Percentiles rank a stretch among this genome's conserved stretches.
Evolutionary conservation across 2,888 invertebrate genomes (phyloP).

Genomic region (Syrista parreyssii): DNA sequence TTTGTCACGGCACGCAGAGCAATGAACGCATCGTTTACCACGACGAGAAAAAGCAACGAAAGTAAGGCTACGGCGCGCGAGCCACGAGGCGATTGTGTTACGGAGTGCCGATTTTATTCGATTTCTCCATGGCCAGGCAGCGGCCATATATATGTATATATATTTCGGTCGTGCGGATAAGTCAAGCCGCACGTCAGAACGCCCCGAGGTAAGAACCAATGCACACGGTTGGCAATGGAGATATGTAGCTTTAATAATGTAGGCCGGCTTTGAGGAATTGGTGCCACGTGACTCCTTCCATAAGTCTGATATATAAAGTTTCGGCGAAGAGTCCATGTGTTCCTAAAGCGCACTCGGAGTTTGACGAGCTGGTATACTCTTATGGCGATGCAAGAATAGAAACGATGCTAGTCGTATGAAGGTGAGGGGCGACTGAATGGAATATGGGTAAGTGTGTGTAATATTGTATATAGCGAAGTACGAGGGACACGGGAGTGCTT

Average conservation of each 20-base stretch:
- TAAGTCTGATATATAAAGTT: background rate
- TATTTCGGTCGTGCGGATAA: background rate
- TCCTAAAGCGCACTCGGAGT: background rate
- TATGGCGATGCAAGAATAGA: background rate
- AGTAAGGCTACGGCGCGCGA: background rate
- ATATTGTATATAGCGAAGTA: background rate
- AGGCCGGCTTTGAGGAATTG: background rate
- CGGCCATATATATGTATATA: background rate
- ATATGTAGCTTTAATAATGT: background rate
- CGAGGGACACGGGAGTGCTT: background rate
- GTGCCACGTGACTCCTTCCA: background rate
- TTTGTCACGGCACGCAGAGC: background rate
- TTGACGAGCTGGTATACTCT: background rate
- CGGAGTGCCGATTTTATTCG: background rate
- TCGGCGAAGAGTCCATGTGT: background rate
- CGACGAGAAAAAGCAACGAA: background rate
- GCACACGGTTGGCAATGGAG: background rate
- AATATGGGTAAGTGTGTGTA: background rate
- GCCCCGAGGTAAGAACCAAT: background rate
- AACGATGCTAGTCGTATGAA: background rate
- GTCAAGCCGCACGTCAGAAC: background rate
- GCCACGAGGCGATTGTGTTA: background rate
- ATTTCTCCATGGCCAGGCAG: background rate
- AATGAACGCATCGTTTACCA: background rate
- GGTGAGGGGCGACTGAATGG: background rate